Evolutionary conservation across 1,140 invertebrate species (phyloP), one percentile per base, ranked within the genome.

Genomic region (Hyposmocoma kahamanoa): DNA sequence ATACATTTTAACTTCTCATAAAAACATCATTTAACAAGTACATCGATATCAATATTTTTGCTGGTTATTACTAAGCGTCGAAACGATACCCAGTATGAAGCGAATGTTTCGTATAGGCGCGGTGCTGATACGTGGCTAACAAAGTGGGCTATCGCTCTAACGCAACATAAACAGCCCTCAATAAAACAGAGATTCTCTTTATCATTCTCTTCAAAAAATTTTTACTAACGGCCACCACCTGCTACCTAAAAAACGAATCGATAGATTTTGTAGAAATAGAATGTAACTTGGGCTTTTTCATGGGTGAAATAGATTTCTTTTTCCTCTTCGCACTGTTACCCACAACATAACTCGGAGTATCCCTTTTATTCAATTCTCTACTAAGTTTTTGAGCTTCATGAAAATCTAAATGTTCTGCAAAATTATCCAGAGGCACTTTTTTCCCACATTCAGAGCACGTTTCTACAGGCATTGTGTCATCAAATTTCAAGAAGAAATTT

Each of bases 381-480:
- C 90, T 92, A 22, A 94, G 63, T 61, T 88, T 89, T 62, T 90
- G 90, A 3, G 93, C 92, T 50, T 91, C 76, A 67, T 94, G 93
- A 74, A 90, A 94, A 79, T 94, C 92, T 47, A 87, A 72, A 72
- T 94, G 93, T 61, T 91, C 90, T 10, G 71, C 50, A 65, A 90
- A 88, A 50, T 90, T 90, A 3, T 81, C 77, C n/a, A 78, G 13
- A 20, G 81, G 66, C 22, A 94, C 86, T 59, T 78, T 87, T 61
- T 89, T 88, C 48, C 89, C 84, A 66, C 92, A 94, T 60, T 92
- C 87, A 1, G 68, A 6, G 70, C 93, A 94, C 38, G 81, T 78
- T 62, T 90, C 76, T 30, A 84, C 62, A 21, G 67, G 67, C 22
- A 67, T 46, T 42, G 56, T 67, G 3, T 64, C 49, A 49, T 85